Evolutionary conservation across 2,113 vertebrate genomes (phyloP).

Genomic region (Istiophorus platypterus): DNA sequence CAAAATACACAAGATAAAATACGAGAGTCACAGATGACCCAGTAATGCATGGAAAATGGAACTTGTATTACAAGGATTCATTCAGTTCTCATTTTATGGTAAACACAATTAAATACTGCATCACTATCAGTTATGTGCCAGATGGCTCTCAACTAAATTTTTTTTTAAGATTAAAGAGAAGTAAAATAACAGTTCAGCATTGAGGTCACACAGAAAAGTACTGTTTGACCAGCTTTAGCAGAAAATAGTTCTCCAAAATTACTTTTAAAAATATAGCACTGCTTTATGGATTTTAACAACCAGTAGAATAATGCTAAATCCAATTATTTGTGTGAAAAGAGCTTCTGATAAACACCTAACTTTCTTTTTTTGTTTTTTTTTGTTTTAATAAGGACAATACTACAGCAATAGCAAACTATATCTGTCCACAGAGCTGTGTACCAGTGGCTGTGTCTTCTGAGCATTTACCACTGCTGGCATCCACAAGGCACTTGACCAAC

Average conservation of each 20-base stretch:
- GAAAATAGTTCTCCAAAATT: neutral
- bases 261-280: neutral
- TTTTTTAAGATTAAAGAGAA: constrained; percentile 16
- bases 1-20: neutral
- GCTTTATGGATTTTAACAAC: neutral
- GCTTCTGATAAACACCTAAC: neutral
- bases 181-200: constrained; percentile 1
- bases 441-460: neutral
- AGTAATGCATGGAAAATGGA: neutral
- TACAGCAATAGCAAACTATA: neutral
- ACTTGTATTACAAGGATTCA: neutral
- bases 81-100: neutral
- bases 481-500: neutral
- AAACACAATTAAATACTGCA: constrained; percentile 7
- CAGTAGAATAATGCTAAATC: neutral
- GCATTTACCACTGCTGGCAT: neutral
- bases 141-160: neutral
- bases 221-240: neutral
- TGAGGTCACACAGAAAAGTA: neutral
- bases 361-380: neutral
- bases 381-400: neutral
- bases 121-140: constrained; percentile 1
- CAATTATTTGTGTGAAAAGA: neutral
- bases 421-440: neutral
- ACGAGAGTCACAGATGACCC: too few species aligned